phyloP scores from a whole-genome alignment of 1,140 invertebrate genomes.

The Ooceraea biroi region DNA sequence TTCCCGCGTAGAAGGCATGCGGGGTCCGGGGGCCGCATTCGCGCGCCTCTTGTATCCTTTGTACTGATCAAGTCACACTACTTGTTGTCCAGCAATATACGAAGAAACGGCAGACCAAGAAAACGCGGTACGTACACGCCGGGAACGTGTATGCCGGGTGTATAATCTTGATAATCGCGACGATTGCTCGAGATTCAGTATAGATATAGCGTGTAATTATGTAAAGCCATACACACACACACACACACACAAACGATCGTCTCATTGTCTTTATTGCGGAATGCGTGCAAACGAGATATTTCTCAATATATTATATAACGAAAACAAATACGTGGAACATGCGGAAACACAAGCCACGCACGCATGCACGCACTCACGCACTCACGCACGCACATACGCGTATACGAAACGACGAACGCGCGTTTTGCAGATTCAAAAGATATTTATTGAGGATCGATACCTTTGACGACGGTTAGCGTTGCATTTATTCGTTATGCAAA shows the following conservation, averaged over 20 bases:
- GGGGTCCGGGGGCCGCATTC: neutral
- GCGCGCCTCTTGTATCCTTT: constrained; percentile 8
- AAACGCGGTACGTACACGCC: neutral
- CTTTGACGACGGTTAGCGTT: constrained; percentile 34
- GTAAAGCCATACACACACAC: neutral
- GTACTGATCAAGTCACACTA: constrained; percentile 5
- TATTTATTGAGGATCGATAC: constrained; percentile 13
- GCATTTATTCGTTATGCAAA: neutral
- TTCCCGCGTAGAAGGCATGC: constrained; percentile 12
- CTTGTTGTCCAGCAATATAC: constrained; percentile 61
- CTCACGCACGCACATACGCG: neutral
- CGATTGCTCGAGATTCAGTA: constrained; percentile 21
- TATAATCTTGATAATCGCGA: constrained; percentile 24
- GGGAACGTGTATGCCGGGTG: constrained; percentile 16
- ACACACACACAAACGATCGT: neutral
- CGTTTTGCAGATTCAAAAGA: constrained; percentile 19
- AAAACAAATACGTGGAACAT: neutral
- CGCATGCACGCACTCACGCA: neutral
- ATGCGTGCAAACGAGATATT: neutral
- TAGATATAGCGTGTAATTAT: constrained; percentile 36
- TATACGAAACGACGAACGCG: constrained; percentile 15
- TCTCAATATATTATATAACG: neutral
- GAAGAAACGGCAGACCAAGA: constrained; percentile 61
- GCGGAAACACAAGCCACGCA: neutral
- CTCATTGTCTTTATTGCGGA: constrained; percentile 16